Evolutionary conservation across 2,888 invertebrate species (phyloP), one percentile per base, ranked within the genome.

Genomic region (Sturmia bella): DNA sequence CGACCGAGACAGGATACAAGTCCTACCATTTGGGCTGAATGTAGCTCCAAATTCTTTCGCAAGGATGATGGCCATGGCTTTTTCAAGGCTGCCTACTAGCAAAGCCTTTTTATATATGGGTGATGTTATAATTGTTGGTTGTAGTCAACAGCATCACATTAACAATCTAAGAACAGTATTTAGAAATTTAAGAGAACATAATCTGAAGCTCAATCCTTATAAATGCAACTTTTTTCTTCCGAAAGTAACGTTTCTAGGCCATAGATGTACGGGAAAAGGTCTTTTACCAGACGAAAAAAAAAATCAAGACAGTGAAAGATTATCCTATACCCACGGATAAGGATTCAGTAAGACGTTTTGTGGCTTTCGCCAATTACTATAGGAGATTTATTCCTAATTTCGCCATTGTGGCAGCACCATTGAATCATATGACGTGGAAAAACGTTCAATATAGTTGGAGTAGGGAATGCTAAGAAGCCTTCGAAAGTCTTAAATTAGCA

Each of bases 221-320:
- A 64, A 64, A 37, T 64, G 64, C 13, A 50, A 50, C 11, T 64
- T 50, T 64, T 70, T 59, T 12, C 57, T 12, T 17, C 12, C 56
- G 2, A 37, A 56, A 56, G 57, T 41, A 19, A 41, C 41, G 13
- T n/a, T n/a, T n/a, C n/a, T n/a, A n/a, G n/a, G n/a, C n/a, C n/a
- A n/a, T n/a, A n/a, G n/a, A n/a, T n/a, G n/a, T n/a, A n/a, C n/a
- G n/a, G n/a, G n/a, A n/a, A n/a, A n/a, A n/a, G n/a, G n/a, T n/a
- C n/a, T n/a, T n/a, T n/a, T n/a, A n/a, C n/a, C n/a, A n/a, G n/a
- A n/a, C n/a, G n/a, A n/a, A n/a, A n/a, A n/a, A n/a, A n/a, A n/a
- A n/a, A n/a, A n/a, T 39, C 5, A 21, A 59, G 39, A 21, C 41
- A 1, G 15, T 59, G 13, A 59, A 43, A 39, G 50, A 32, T 24